phyloP scores from a whole-genome alignment of 2,797 vertebrate genomes.

The Enteromius fasciolatus region DNA sequence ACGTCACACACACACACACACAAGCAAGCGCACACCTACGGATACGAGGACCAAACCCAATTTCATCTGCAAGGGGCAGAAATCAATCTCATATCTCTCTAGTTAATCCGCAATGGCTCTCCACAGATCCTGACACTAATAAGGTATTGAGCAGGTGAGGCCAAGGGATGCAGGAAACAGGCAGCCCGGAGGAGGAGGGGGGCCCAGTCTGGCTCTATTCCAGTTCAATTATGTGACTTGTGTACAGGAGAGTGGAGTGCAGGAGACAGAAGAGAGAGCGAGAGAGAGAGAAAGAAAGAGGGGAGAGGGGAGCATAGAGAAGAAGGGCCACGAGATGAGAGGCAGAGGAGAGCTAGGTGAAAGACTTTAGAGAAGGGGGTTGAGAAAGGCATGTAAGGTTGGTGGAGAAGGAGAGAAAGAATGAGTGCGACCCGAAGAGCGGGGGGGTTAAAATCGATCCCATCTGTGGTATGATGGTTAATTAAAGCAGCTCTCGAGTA shows the following conservation, averaged over 20 bases:
- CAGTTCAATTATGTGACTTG: conserved; percentile 89
- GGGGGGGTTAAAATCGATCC: conserved; percentile 94
- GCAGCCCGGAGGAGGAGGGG: conserved; percentile 44
- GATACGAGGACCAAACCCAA: conserved; percentile 73
- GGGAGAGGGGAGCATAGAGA: conserved; percentile 39
- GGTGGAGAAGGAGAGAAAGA: conserved; percentile 65
- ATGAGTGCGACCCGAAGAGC: conserved; percentile 76
- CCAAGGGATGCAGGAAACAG: conserved; percentile 81
- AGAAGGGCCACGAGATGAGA: conserved; percentile 63
- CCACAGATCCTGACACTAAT: conserved; percentile 97
- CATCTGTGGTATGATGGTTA: conserved; percentile 99
- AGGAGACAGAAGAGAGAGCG: conserved; percentile 55
- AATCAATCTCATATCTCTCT: conserved; percentile 99
- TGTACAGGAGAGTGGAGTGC: conserved; percentile 78
- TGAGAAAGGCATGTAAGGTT: conserved; percentile 63
- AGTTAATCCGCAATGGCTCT: conserved; percentile 95
- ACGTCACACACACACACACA: conserved; percentile 61
- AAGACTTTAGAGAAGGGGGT: conserved; percentile 61
- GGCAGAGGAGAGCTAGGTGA: conserved; percentile 59
- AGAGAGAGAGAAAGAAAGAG: conserved; percentile 64
- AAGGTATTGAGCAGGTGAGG: conserved; percentile 99
- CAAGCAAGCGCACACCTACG: conserved; percentile 47
- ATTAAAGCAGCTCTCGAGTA: conserved; percentile 99
- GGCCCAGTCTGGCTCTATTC: conserved; percentile 82
- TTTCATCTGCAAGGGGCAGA: conserved; percentile 84